Base-by-base conservation (phyloP, 2,113 vertebrate species). In the Hystrix cristata region DNA sequence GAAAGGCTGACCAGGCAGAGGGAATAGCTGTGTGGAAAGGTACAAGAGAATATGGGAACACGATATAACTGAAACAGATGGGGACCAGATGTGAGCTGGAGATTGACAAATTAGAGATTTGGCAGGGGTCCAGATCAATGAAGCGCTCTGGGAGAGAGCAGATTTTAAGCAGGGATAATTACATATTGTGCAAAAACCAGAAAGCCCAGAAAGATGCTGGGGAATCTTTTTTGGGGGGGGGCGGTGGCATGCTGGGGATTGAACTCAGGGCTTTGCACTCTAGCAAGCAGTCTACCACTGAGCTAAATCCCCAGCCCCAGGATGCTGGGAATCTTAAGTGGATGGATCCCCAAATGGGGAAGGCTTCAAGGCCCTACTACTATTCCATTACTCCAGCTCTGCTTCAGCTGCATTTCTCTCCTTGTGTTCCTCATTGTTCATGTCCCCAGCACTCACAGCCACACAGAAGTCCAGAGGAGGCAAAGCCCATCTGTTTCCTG, bases 101-200 rank as follows among this genome's bases (percentile, higher is more conserved):
- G 65, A 51, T 9, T 29, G 38, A 78, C 65, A n/a, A 55, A 53
- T 48, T 64, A 90, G 83, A 95, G 48, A 60, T 71, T 27, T 55
- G 87, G 55, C 29, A 86, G 82, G 79, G 53, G 29, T 78, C 69
- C 74, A 87, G 82, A 51, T 53, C 89, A 93, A 9, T 65, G 46
- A 59, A 59, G 65, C 27, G 6, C 64, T 57, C 59, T 64, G 27
- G 14, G 8, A 7, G 71, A 43, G 51, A 43, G 48, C 67, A 1
- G 92, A 78, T 95, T 62, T 85, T 55, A 91, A 91, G 13, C 34
- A 94, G 87, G 57, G 64, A 7, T 67, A 88, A 85, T 85, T 51
- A 93, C 9, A 53, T 9, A 76, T 29, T 34, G 84, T 79, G 46
- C 51, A 64, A 88, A 91, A 79, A 31, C 31, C 27, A 62, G 46